Conservation (phyloP, 2,888 invertebrate species). For the Rhamnusium bicolor region DNA sequence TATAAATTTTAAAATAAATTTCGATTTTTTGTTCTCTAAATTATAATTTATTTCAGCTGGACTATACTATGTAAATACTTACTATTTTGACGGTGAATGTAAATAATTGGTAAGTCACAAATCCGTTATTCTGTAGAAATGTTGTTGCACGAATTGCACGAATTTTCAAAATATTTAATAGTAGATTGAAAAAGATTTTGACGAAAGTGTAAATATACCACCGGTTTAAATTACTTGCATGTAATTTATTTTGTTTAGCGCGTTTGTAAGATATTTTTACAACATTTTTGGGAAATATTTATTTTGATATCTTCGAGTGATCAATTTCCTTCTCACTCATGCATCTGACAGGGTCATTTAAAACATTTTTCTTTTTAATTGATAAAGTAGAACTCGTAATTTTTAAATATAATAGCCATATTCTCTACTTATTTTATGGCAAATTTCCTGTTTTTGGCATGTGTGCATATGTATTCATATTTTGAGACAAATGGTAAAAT, state of each 20-base stretch:
- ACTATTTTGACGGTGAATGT: slow-evolving; percentile 23
- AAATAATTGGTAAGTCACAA: slow-evolving; percentile 28
- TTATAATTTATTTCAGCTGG: slow-evolving; percentile 31
- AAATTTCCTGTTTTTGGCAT: too few relatives aligned
- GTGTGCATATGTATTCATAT: too few relatives aligned
- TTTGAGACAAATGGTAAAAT: too few relatives aligned
- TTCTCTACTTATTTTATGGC: too few relatives aligned
- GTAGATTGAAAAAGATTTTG: not conserved
- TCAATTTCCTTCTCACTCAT: too few relatives aligned
- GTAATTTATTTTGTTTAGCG: not conserved
- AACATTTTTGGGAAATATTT: too few relatives aligned
- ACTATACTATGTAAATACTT: slow-evolving; percentile 28
- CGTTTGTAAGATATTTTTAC: not conserved
- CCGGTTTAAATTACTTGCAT: not conserved
- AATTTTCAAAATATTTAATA: slow-evolving; percentile 8
- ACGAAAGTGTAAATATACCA: not conserved
- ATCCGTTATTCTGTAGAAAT: slow-evolving; percentile 14
- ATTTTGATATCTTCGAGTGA: too few relatives aligned
- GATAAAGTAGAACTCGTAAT: too few relatives aligned
- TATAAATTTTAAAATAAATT: not conserved
- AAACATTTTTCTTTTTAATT: too few relatives aligned
- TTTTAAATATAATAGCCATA: too few relatives aligned
- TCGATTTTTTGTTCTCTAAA: not conserved
- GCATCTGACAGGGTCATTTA: too few relatives aligned
- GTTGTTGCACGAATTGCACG: slow-evolving; percentile 30